Evolutionary conservation across 1,140 invertebrate species (phyloP).

Genomic region (Drosophila kanapiae): DNA sequence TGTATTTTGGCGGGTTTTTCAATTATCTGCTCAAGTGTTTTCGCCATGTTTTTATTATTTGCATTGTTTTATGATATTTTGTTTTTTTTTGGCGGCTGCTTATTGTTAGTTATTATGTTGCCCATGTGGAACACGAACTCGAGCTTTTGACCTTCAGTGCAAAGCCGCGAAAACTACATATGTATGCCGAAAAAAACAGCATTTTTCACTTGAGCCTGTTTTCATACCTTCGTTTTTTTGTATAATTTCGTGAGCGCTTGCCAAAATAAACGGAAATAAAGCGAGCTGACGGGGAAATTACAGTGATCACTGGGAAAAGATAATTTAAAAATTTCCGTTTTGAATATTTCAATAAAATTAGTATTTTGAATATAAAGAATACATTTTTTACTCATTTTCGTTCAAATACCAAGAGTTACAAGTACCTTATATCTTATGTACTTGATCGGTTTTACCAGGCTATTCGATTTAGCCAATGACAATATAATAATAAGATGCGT

Average conservation of each 20-base stretch:
- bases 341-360: not conserved
- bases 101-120: conserved; percentile 51
- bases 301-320: not conserved
- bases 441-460: no score
- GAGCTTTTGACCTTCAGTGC: conserved; percentile 26
- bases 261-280: conserved; percentile 27
- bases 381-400: no score
- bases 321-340: not conserved
- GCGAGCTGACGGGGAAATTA: conserved; percentile 14
- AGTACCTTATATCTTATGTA: not conserved
- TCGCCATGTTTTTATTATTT: conserved; percentile 57
- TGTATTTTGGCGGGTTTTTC: conserved; percentile 46
- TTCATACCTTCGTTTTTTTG: conserved; percentile 7
- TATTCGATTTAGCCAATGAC: not conserved
- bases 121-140: conserved; percentile 16
- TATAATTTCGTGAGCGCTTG: conserved; percentile 25
- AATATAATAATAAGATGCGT: not conserved
- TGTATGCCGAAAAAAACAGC: conserved; percentile 26
- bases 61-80: conserved; percentile 63
- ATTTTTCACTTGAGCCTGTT: conserved; percentile 31
- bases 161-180: conserved; percentile 24
- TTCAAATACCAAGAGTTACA: not conserved
- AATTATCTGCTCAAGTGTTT: conserved; percentile 72
- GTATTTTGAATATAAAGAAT: not conserved
- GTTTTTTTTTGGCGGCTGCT: conserved; percentile 35